Percentiles rank a stretch among this genome's conserved stretches.
Conservation (phyloP, 1,140 invertebrate genomes). For the Temnothorax curvispinosus region DNA sequence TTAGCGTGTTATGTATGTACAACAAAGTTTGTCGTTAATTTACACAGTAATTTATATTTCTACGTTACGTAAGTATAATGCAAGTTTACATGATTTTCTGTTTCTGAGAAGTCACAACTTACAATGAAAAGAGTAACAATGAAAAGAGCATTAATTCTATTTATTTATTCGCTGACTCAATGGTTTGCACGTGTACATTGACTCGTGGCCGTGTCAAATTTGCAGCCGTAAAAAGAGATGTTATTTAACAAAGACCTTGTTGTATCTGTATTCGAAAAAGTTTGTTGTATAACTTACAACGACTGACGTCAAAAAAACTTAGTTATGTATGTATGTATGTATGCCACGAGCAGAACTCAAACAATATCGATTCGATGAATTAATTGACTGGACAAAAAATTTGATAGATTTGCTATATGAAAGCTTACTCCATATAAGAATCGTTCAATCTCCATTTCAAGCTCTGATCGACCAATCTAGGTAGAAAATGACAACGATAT, state of each 20-base stretch:
- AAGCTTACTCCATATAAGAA: background rate
- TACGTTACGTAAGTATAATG: background rate
- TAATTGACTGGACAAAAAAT: constrained; percentile 6
- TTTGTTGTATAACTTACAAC: background rate
- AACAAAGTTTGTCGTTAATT: background rate
- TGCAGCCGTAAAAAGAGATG: background rate
- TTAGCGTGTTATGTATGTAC: background rate
- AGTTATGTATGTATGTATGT: background rate
- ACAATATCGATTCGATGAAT: background rate
- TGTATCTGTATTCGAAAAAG: background rate
- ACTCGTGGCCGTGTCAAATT: background rate
- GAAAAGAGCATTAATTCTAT: background rate
- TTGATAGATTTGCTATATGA: constrained; percentile 9
- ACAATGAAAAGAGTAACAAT: background rate
- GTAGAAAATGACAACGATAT: constrained; percentile 2
- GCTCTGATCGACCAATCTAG: background rate
- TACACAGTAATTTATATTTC: background rate
- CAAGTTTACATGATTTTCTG: background rate
- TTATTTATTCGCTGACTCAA: background rate
- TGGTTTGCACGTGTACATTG: background rate
- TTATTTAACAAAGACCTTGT: background rate
- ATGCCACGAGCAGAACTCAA: background rate
- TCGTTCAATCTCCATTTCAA: constrained; percentile 35
- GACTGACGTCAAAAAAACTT: background rate
- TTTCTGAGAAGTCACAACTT: background rate